A percentile compares a stretch with the other conserved stretches of the same genome.
Evolutionary conservation across 2,888 invertebrate species (phyloP).

Genomic region (Glyphotaelius pellucidus): DNA sequence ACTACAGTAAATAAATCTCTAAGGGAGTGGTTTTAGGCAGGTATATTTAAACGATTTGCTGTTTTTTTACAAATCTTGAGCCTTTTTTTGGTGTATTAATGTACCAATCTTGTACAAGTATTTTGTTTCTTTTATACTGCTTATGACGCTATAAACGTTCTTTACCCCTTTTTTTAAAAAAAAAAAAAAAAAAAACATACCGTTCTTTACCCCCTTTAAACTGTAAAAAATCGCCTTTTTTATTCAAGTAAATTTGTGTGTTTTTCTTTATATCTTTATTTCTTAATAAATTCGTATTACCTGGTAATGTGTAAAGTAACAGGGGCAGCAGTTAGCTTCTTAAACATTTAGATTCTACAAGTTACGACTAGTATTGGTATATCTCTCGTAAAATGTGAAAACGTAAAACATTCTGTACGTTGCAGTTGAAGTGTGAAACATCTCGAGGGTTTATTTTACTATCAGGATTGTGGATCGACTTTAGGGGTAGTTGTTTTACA

Average conservation of each 20-base stretch:
- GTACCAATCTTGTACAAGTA: too few species aligned
- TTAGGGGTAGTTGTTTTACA: constrained; percentile 38
- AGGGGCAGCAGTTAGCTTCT: neutral
- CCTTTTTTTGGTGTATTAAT: too few species aligned
- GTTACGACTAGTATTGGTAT: neutral
- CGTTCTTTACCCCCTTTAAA: neutral
- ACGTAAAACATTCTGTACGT: neutral
- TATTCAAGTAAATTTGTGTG: neutral
- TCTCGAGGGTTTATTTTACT: constrained; percentile 39
- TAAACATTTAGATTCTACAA: neutral
- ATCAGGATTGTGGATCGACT: constrained; percentile 37
- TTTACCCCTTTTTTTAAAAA: neutral
- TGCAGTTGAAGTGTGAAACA: constrained; percentile 47
- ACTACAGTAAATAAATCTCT: neutral
- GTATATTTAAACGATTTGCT: neutral
- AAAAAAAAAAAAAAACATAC: too few species aligned
- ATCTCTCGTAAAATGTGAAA: neutral
- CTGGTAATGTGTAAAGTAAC: neutral
- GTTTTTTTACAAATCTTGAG: neutral
- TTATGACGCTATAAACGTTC: too few species aligned
- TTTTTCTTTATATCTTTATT: neutral
- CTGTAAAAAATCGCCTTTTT: neutral
- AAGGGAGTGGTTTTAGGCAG: neutral
- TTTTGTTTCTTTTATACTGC: too few species aligned
- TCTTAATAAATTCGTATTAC: neutral